These are phyloP conservation scores for Diachasma alloeum DNA, from an alignment of 1,140 invertebrate genomes.

Conservation along the genomic window DNA sequence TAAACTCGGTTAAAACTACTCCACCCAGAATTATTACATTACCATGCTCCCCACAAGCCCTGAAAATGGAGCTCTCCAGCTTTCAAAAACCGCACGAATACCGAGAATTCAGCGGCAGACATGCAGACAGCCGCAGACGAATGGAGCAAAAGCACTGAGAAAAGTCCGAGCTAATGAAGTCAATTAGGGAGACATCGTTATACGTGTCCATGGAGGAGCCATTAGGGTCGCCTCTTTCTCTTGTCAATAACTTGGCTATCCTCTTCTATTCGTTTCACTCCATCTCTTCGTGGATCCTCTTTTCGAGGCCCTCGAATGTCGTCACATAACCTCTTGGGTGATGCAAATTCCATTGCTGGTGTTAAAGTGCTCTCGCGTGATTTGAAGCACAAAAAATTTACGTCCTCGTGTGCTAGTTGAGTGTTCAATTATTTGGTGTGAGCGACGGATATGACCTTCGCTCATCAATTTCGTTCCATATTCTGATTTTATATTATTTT, in stretches of 20 bases:
- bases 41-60: too few relatives aligned
- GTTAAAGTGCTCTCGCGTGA: slow-evolving; percentile 4
- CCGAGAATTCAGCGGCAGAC: too few relatives aligned
- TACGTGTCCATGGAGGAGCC: slow-evolving; percentile 13
- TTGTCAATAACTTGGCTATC: neutral
- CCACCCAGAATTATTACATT: too few relatives aligned
- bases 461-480: neutral
- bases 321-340: neutral
- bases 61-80: too few relatives aligned
- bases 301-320: neutral
- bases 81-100: neutral
- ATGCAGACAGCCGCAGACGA: too few relatives aligned
- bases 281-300: neutral
- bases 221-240: neutral
- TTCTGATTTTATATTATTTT: neutral
- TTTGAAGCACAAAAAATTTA: neutral
- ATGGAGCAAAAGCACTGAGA: neutral
- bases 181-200: slow-evolving; percentile 39
- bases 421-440: neutral
- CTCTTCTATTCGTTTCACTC: neutral
- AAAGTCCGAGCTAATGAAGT: slow-evolving; percentile 40
- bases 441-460: neutral
- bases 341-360: slow-evolving; percentile 3
- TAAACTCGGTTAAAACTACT: too few relatives aligned
- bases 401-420: neutral